Evolutionary conservation across 2,113 vertebrate species (phyloP), one percentile per base, ranked within the genome.

Genomic region (Empidonax alnorum): DNA sequence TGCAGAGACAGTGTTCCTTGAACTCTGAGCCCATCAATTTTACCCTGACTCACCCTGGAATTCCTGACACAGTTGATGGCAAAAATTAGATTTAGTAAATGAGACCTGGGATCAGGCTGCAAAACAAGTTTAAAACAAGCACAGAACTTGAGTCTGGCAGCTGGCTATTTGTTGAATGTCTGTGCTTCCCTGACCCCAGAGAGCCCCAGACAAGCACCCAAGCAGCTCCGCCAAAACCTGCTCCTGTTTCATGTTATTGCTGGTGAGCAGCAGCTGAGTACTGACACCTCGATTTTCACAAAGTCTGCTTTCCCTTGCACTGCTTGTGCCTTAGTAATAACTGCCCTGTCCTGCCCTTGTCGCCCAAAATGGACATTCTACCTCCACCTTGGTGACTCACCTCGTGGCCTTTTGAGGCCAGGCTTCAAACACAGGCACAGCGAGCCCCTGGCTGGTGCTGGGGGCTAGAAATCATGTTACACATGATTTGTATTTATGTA

Each of bases 391-490:
- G 0, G 5, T 74, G 80, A 42, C 59, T 76, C 75, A 24, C 10
- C 23, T 46, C 5, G 0, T 28, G 66, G 44, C 46, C 47, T 37
- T 66, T 44, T 0, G 1, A 47, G 61, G 27, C 30, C 61, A 47
- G 28, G 30, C 63, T 79, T 21, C 75, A 49, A 12, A 42, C 49
- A 21, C 20, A 46, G 23, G 61, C 52, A 50, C 87, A 61, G 68
- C 0, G 3, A 89, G 72, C 63, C 63, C 63, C 63, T 19, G 56
- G 72, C 63, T 69, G 79, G 14, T 7, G 1, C 72, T 42, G 56
- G 22, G 35, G 87, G 41, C 55, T 56, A 10, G 0, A 22, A 27
- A 65, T 30, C 56, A 24, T 35, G 30, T 55, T 16, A 5, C 42
- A 16, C 14, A 2, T 20, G 27, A 39, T 52, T 71, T 75, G 83